Conservation (phyloP, 2,888 invertebrate genomes). For the Diaprepes abbreviatus region DNA sequence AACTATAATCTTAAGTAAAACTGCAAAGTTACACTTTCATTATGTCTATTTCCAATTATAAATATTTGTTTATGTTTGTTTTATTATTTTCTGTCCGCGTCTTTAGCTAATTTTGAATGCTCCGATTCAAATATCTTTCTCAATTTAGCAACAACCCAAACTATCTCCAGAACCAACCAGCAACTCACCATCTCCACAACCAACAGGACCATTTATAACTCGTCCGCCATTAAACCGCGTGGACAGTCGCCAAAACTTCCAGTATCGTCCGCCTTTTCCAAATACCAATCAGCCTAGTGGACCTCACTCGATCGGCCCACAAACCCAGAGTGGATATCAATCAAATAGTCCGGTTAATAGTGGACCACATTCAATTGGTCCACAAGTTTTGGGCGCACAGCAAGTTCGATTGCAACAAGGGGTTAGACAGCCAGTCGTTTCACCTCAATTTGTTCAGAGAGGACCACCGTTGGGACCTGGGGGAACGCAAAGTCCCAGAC, state of each 20-base stretch:
- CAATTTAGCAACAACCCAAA: slow-evolving; percentile 21
- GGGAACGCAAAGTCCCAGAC: slow-evolving; percentile 31
- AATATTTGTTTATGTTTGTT: too few species aligned
- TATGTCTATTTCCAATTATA: too few species aligned
- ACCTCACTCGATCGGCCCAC: slow-evolving; percentile 55
- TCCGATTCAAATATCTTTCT: not conserved
- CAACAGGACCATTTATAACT: slow-evolving; percentile 30
- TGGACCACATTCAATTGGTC: slow-evolving; percentile 51
- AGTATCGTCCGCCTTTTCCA: slow-evolving; percentile 60
- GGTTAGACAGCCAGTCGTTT: slow-evolving; percentile 23
- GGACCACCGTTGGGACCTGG: slow-evolving; percentile 55
- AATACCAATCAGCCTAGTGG: slow-evolving; percentile 57
- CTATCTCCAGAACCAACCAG: slow-evolving; percentile 23
- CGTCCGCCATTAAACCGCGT: slow-evolving; percentile 65
- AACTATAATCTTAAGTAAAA: too few species aligned
- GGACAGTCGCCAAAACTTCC: slow-evolving; percentile 67
- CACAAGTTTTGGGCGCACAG: slow-evolving; percentile 47
- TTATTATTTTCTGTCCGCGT: too few species aligned
- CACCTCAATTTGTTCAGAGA: slow-evolving; percentile 41
- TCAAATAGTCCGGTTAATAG: slow-evolving; percentile 60
- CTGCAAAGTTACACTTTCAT: too few species aligned
- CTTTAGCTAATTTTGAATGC: too few species aligned
- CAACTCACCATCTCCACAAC: slow-evolving; percentile 6
- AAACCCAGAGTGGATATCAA: slow-evolving; percentile 55
- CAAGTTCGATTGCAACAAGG: slow-evolving; percentile 21